Conservation (phyloP, 2,888 invertebrate genomes). For the Erannis defoliaria region DNA sequence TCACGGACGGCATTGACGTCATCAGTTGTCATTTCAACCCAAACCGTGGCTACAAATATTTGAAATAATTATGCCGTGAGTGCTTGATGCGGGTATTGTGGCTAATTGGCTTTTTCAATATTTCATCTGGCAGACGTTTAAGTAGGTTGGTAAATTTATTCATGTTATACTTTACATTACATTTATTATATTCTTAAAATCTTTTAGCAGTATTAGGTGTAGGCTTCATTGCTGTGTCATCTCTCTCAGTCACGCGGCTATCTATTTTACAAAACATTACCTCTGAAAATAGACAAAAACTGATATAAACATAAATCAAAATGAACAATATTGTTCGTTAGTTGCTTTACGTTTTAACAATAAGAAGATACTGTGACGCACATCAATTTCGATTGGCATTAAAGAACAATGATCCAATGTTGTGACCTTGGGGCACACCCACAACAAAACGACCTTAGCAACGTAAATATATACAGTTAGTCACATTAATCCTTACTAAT, state of each 20-base stretch:
- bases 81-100: conserved; percentile 20
- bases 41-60: conserved; percentile 44
- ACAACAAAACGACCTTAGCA: conserved; percentile 30
- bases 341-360: conserved; percentile 21
- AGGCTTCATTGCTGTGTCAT: too few species aligned
- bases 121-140: neutral
- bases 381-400: conserved; percentile 42
- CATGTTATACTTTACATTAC: neutral
- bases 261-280: neutral
- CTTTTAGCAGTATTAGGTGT: too few species aligned
- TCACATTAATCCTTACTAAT: neutral
- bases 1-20: conserved; percentile 62
- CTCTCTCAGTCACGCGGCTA: neutral
- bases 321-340: conserved; percentile 21
- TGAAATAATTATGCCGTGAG: conserved; percentile 38
- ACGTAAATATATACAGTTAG: conserved; percentile 20
- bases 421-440: conserved; percentile 49
- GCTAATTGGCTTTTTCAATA: conserved; percentile 23
- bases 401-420: conserved; percentile 48
- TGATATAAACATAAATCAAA: conserved; percentile 20
- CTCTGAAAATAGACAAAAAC: conserved; percentile 1
- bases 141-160: neutral
- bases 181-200: too few species aligned
- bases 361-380: conserved; percentile 33
- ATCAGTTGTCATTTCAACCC: conserved; percentile 47